phyloP scores from a whole-genome alignment of 2,113 vertebrate species.

The Galeopterus variegatus region DNA sequence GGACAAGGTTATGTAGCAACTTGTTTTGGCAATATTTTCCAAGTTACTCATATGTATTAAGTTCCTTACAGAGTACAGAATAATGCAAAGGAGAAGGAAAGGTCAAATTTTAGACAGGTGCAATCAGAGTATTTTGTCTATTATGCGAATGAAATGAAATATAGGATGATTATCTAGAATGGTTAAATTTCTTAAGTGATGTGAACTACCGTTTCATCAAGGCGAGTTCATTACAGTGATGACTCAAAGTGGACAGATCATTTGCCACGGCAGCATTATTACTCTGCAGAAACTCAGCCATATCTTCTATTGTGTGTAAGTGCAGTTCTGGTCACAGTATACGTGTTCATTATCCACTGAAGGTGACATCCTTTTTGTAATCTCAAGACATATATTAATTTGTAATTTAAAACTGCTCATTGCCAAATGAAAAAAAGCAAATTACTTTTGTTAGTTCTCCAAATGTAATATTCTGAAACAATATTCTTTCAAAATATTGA shows the following conservation, averaged over 20 bases:
- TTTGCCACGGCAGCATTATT: neutral
- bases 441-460: conserved; percentile 46
- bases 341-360: neutral
- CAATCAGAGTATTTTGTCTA: neutral
- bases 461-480: neutral
- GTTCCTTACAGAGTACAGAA: neutral
- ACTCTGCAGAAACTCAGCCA: neutral
- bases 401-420: conserved; percentile 26
- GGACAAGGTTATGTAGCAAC: neutral
- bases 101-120: neutral
- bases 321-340: neutral
- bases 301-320: neutral
- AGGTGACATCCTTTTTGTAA: neutral
- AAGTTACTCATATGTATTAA: neutral
- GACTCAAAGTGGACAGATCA: neutral
- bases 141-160: neutral
- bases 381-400: neutral
- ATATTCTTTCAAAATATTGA: neutral
- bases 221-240: neutral
- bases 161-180: neutral
- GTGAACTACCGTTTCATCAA: neutral
- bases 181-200: neutral
- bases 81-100: neutral
- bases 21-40: conserved; percentile 43
- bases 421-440: conserved; percentile 11